These are phyloP conservation scores for Chauna torquata DNA, from an alignment of 2,113 vertebrate species.

Conservation along the genomic window DNA sequence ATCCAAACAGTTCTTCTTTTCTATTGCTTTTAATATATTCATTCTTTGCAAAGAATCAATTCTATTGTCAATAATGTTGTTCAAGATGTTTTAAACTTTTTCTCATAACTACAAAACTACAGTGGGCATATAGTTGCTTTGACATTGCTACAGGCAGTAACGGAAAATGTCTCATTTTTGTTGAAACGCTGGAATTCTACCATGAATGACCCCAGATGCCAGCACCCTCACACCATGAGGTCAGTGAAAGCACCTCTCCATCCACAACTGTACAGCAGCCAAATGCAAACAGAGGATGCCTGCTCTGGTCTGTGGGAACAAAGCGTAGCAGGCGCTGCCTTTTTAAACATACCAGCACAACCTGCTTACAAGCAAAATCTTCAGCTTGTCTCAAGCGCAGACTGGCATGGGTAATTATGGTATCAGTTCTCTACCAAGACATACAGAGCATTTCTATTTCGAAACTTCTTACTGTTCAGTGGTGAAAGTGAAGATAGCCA, in stretches of 20 bases:
- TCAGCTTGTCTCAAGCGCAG: background rate
- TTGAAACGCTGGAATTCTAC: background rate
- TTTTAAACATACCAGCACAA: background rate
- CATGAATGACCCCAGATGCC: background rate
- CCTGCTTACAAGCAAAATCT: background rate
- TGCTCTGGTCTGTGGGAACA: background rate
- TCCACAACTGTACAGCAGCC: background rate
- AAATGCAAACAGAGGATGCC: accelerated
- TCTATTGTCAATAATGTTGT: background rate
- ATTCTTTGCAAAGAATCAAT: background rate
- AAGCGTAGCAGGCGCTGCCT: background rate
- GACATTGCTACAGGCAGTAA: background rate
- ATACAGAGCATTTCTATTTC: background rate
- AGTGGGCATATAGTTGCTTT: background rate
- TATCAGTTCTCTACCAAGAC: background rate
- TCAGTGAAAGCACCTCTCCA: background rate
- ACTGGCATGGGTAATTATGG: accelerated
- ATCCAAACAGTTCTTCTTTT: background rate
- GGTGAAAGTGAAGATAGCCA: background rate
- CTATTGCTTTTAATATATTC: background rate
- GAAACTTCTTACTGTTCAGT: background rate
- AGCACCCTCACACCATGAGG: accelerated
- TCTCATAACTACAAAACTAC: background rate
- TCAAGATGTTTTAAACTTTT: background rate
- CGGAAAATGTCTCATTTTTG: background rate